Evolutionary conservation across 2,113 vertebrate species (phyloP).

Genomic region (Nesoenas mayeri): DNA sequence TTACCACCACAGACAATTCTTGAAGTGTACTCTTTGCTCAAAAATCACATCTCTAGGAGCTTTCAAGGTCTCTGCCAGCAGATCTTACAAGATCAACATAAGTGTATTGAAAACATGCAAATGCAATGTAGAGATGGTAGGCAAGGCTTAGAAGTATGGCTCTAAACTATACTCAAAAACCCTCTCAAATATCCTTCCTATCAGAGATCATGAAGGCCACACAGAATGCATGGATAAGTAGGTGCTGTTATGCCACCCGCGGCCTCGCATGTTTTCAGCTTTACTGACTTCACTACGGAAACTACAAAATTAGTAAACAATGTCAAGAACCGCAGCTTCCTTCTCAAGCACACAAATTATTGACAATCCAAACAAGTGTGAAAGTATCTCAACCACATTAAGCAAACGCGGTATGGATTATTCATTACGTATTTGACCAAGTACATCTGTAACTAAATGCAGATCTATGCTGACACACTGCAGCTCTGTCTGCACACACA

Average conservation of each 20-base stretch:
- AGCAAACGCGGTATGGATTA: background rate
- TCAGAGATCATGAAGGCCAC: background rate
- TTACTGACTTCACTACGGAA: background rate
- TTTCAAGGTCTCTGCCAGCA: background rate
- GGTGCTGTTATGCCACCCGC: fast-evolving
- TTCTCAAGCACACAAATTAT: background rate
- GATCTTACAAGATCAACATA: background rate
- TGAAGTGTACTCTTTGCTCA: background rate
- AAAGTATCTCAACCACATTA: background rate
- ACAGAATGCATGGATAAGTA: fast-evolving
- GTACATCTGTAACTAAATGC: background rate
- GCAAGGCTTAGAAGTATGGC: background rate
- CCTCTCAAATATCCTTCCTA: background rate
- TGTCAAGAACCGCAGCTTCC: background rate
- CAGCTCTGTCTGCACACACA: background rate
- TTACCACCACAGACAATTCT: background rate
- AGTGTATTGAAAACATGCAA: background rate
- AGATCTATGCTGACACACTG: background rate
- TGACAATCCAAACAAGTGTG: background rate
- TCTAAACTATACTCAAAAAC: background rate
- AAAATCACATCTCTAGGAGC: background rate
- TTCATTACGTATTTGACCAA: background rate
- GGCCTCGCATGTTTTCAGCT: background rate
- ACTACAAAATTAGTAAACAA: background rate
- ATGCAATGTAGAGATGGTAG: background rate